Evolutionary conservation across 2,888 invertebrate genomes (phyloP), one percentile per base, ranked within the genome.

Genomic region (Macrophya annulata): DNA sequence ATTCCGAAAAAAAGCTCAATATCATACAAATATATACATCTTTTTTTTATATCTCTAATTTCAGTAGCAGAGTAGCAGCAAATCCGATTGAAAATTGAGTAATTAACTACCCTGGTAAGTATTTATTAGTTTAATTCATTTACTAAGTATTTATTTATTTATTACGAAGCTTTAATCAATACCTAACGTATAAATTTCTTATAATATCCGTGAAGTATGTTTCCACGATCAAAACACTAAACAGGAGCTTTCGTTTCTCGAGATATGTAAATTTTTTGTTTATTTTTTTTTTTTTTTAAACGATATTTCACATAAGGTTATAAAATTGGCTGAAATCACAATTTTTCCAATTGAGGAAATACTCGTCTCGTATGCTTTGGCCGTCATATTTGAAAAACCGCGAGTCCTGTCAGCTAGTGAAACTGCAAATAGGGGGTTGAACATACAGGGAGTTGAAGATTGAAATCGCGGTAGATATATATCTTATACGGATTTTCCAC

Each of bases 271-370:
- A 31, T 31, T 2, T 31, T n/a, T n/a, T n/a, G n/a, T n/a, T n/a
- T n/a, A n/a, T 51, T 51, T 6, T n/a, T 48, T 4, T 48, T 51
- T 31, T 10, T 12, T 37, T 37, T 31, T 31, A 55, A 15, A 77
- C 25, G 51, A 77, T 55, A 77, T 77, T 77, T 17, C 25, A 31
- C 51, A 37, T 55, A 8, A 62, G 3, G 59, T 4, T 81, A n/a
- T 12, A n/a, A 40, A 62, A 81, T 81, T 81, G 81, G 40, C 21
- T 81, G 81, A 21, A 59, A 81, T 81, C 59, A 81, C 40, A 59
- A 62, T 81, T 62, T 81, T 81, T 40, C 21, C 81, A 31, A 77
- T 51, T 9, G 51, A 55, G 55, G 15, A 48, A 77, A 51, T 48
- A n/a, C 55, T 17, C 31, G 45, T 5, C 12, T 31, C 9, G 17